A percentile compares a stretch with the other conserved stretches of the same genome.
phyloP scores from a whole-genome alignment of 1,140 invertebrate species.

The Saxidomus purpurata region DNA sequence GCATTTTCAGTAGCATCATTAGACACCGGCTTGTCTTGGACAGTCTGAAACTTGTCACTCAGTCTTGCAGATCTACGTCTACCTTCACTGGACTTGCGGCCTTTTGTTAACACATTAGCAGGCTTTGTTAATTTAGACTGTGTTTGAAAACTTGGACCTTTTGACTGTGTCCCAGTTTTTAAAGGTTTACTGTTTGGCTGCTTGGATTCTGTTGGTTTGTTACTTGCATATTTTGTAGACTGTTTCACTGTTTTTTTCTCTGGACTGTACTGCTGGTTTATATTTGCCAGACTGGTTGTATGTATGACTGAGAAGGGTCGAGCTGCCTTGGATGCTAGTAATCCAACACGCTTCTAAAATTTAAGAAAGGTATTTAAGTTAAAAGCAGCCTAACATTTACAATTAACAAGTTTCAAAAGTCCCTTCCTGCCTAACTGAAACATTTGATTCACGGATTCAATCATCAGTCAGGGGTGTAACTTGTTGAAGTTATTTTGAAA shows the following conservation, averaged over 20 bases:
- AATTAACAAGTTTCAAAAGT: too few relatives aligned
- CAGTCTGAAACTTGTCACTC: constrained; percentile 25
- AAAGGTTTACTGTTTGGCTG: not conserved
- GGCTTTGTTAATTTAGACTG: not conserved
- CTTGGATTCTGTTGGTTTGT: not conserved
- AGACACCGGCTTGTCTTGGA: not conserved
- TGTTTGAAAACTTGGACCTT: not conserved
- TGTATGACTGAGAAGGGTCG: constrained; percentile 74
- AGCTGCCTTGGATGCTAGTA: constrained; percentile 65
- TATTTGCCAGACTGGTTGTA: constrained; percentile 73
- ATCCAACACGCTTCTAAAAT: constrained; percentile 70
- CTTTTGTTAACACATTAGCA: not conserved
- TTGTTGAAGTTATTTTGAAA: too few relatives aligned
- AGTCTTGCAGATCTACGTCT: constrained; percentile 27
- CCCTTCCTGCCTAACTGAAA: too few relatives aligned
- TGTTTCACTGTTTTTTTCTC: constrained; percentile 47
- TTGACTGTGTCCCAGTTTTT: not conserved
- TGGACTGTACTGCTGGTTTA: constrained; percentile 75
- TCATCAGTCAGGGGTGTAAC: too few relatives aligned
- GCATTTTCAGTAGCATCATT: not conserved
- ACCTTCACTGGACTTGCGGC: constrained; percentile 15
- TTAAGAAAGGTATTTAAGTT: constrained; percentile 21
- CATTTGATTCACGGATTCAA: too few relatives aligned
- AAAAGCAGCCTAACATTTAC: too few relatives aligned
- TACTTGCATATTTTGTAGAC: not conserved